phyloP scores from a whole-genome alignment of 2,888 invertebrate species.

The Cepaea hortensis region DNA sequence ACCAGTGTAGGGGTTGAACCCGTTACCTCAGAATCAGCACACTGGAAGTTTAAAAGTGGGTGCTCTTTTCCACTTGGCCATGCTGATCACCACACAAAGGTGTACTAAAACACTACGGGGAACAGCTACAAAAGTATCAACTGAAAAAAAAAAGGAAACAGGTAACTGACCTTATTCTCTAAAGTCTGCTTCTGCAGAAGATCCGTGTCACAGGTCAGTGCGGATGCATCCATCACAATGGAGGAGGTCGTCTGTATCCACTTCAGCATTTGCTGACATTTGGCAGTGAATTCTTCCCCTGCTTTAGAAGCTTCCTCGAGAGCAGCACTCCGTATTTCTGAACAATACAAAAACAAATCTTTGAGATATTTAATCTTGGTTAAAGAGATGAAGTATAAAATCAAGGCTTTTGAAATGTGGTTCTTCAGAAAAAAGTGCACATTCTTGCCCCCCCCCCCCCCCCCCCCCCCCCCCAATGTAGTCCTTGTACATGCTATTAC shows the following conservation, averaged over 20 bases:
- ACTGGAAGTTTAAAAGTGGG: no score
- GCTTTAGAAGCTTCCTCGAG: constrained; percentile 89
- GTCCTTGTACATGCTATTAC: no score
- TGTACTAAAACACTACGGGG: no score
- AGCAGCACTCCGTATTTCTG: constrained; percentile 79
- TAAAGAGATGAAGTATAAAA: background rate
- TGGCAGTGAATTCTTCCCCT: constrained; percentile 91
- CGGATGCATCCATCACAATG: constrained; percentile 62
- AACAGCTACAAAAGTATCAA: background rate
- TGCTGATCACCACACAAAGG: no score
- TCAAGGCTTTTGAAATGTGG: background rate
- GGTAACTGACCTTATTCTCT: constrained; percentile 83
- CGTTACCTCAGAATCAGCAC: no score
- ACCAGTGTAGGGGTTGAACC: no score
- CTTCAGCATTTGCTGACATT: constrained; percentile 90
- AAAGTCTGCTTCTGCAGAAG: constrained; percentile 90
- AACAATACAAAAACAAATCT: background rate
- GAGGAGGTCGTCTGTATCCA: constrained; percentile 86
- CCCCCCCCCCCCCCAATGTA: no score
- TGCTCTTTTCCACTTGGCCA: no score
- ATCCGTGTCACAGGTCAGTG: constrained; percentile 89
- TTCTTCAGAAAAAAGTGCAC: no score
- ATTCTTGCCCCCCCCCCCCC: no score
- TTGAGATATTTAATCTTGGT: background rate
- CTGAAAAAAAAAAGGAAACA: background rate